Evolutionary conservation across 2,113 vertebrate species (phyloP), one percentile per base, ranked within the genome.

Genomic region (Grantiella picta): DNA sequence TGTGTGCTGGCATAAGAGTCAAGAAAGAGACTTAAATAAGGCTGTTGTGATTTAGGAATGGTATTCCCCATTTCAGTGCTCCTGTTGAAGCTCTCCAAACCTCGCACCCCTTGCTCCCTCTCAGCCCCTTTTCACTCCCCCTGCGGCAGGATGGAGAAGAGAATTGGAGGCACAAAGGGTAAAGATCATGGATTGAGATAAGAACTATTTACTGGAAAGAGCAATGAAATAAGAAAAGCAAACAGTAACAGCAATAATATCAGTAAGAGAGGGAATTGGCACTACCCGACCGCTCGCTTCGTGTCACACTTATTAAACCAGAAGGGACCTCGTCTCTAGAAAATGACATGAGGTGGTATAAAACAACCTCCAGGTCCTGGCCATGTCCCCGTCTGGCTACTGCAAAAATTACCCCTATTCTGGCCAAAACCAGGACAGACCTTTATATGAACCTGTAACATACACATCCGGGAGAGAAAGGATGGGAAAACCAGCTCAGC

Each of bases 61-160:
- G 10, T 59, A 73, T 66, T 66, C 28, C 9, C 16, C 18, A 17
- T 52, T 65, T 50, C 11, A 28, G 27, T 13, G 15, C 17, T 81
- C 23, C 28, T 15, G 28, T 28, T 52, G 44, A 73, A 81, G 28
- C 8, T 28, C 15, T 59, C 28, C 36, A 64, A 56, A 71, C 24
- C n/a, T 72, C 0, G 0, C 6, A 36, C 28, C 1, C 12, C 47
- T 61, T 0, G 0, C 59, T 33, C 0, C 0, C 9, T 44, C 31
- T 10, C 42, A 64, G 8, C 18, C n/a, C 31, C 5, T 7, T 50
- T 50, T 27, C 15, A 64, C 22, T 65, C 12, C 44, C 8, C 10
- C 27, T n/a, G 8, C 0, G 0, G 23, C 33, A 45, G 44, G 28
- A 38, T 36, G 19, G 33, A 52, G 33, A 44, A 57, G 15, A 50